Percentiles rank a stretch among this genome's conserved stretches.
phyloP scores from a whole-genome alignment of 2,888 invertebrate species.

The Ophioninae sp. region DNA sequence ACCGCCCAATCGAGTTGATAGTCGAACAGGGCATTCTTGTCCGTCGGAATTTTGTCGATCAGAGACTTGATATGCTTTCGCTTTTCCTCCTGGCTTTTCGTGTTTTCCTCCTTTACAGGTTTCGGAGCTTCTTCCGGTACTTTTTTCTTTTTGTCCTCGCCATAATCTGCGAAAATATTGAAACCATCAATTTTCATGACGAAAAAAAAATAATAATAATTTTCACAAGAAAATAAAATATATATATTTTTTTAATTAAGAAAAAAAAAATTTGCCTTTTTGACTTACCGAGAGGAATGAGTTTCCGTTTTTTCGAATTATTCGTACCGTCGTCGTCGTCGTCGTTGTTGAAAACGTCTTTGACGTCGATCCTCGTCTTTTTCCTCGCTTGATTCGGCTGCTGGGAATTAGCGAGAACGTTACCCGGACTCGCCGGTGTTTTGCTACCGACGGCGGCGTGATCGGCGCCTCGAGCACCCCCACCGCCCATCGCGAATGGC shows the following conservation, averaged over 20 bases:
- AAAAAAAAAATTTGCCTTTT: conserved; percentile 24
- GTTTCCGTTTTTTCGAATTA: conserved; percentile 87
- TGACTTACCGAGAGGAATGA: conserved; percentile 87
- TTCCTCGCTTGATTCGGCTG: conserved; percentile 83
- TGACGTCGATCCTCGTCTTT: conserved; percentile 87
- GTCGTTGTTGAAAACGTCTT: conserved; percentile 93
- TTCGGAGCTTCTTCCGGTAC: conserved; percentile 80
- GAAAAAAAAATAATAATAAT: background rate
- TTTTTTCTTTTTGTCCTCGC: conserved; percentile 83
- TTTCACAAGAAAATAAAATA: background rate
- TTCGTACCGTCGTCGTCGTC: conserved; percentile 86
- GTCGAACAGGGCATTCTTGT: conserved; percentile 97
- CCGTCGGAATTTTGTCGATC: conserved; percentile 99
- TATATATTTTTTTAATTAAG: background rate
- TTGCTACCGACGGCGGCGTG: conserved; percentile 76
- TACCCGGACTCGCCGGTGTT: conserved; percentile 78
- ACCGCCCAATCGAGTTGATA: conserved; percentile 96
- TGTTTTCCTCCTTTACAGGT: conserved; percentile 84
- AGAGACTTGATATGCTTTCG: conserved; percentile 97
- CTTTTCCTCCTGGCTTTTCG: conserved; percentile 95
- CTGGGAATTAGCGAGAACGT: conserved; percentile 69
- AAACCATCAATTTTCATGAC: background rate
- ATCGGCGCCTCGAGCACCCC: conserved; percentile 73
- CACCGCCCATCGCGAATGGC: conserved; percentile 79
- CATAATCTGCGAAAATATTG: conserved; percentile 82